Percentiles rank a stretch among this genome's conserved stretches.
Conservation (phyloP, 2,113 vertebrate species). For the Pundamilia nyererei region DNA sequence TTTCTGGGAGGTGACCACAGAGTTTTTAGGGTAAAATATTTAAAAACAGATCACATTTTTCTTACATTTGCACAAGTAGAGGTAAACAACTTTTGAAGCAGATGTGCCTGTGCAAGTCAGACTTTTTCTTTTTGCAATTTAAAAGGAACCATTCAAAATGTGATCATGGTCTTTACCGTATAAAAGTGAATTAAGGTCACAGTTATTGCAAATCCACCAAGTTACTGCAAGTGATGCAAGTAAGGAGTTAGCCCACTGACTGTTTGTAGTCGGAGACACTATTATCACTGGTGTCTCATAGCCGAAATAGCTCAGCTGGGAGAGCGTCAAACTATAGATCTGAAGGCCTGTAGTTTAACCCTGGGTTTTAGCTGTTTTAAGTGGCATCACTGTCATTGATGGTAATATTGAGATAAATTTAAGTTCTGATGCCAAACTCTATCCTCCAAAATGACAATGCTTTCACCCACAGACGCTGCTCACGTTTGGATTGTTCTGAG, state of each 20-base stretch:
- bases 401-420: background rate
- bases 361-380: accelerated
- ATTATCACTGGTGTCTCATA: background rate
- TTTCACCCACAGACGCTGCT: background rate
- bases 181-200: background rate
- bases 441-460: background rate
- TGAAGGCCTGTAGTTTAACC: background rate
- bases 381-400: background rate
- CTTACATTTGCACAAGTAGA: background rate
- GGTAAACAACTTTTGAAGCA: background rate
- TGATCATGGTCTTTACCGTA: no score
- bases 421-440: background rate
- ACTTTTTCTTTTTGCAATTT: background rate
- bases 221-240: background rate
- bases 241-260: background rate
- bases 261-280: background rate
- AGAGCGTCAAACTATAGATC: background rate
- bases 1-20: background rate
- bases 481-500: background rate
- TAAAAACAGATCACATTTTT: background rate
- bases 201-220: background rate
- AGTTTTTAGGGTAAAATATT: background rate
- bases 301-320: background rate
- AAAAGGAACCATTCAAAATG: background rate
- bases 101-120: background rate